phyloP scores from a whole-genome alignment of 2,888 invertebrate genomes.

The Spilarctia lutea region DNA sequence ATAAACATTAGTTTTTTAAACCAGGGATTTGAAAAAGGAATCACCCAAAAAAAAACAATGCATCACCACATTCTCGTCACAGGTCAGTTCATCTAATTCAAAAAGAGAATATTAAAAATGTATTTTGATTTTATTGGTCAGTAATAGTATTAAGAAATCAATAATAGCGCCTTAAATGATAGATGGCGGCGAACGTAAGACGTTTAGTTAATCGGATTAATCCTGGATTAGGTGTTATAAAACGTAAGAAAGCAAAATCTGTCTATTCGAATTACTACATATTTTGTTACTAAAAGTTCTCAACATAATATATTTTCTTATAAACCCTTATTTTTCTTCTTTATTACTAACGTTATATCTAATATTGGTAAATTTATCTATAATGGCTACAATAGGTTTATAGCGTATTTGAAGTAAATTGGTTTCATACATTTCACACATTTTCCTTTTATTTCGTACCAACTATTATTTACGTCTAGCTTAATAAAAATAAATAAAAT shows the following conservation, averaged over 20 bases:
- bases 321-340: conserved; percentile 23
- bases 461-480: too few species aligned
- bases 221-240: conserved; percentile 25
- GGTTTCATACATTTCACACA: conserved; percentile 33
- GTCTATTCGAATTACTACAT: conserved; percentile 22
- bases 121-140: neutral
- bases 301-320: conserved; percentile 15
- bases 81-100: neutral
- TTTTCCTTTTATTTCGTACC: too few species aligned
- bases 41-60: too few species aligned
- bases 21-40: neutral
- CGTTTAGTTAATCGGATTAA: conserved; percentile 40
- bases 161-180: conserved; percentile 14
- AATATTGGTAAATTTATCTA: conserved; percentile 15
- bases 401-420: conserved; percentile 27
- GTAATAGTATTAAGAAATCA: neutral
- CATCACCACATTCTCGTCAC: neutral
- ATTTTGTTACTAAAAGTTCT: conserved; percentile 18
- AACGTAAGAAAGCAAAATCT: conserved; percentile 27
- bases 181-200: conserved; percentile 27
- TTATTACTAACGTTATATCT: conserved; percentile 17
- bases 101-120: neutral
- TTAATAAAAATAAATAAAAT: too few species aligned
- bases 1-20: neutral
- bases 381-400: conserved; percentile 33